Percentiles rank a stretch among this genome's conserved stretches.
Evolutionary conservation across 2,888 invertebrate genomes (phyloP).

Genomic region (Ophion costatus): DNA sequence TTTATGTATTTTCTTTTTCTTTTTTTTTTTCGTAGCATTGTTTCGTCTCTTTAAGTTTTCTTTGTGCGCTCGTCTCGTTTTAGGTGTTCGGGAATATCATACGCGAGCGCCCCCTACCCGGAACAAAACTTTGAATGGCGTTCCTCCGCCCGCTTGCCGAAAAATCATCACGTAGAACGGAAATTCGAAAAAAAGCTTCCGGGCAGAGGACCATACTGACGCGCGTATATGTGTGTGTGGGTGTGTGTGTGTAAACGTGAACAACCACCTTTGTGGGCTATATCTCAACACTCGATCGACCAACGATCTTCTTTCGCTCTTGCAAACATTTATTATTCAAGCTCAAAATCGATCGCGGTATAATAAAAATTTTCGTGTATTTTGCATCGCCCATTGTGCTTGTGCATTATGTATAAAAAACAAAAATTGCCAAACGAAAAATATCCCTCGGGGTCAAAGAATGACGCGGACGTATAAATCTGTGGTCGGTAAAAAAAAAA

Average conservation of each 20-base stretch:
- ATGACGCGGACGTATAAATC: background rate
- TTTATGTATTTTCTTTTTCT: conserved; percentile 65
- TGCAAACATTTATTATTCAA: conserved; percentile 26
- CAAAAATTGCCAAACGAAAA: background rate
- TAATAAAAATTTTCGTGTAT: conserved; percentile 2
- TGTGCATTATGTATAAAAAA: conserved; percentile 24
- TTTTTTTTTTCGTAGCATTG: conserved; percentile 46
- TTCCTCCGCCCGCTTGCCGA: background rate
- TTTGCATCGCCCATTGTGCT: conserved; percentile 9
- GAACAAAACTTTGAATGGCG: background rate
- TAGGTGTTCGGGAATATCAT: background rate
- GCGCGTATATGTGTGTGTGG: no score
- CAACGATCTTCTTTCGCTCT: background rate
- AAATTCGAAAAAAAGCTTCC: background rate
- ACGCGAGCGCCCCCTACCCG: conserved; percentile 22
- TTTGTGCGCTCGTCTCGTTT: conserved; percentile 39
- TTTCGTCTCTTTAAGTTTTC: conserved; percentile 34
- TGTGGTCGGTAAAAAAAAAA: background rate
- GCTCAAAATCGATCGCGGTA: conserved; percentile 29
- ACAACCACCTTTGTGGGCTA: conserved; percentile 15
- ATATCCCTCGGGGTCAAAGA: background rate
- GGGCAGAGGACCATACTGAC: background rate
- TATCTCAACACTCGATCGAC: conserved; percentile 3
- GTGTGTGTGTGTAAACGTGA: background rate
- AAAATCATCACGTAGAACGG: background rate